Base-by-base conservation (phyloP, 2,113 vertebrate genomes). In the Furnarius figulus region DNA sequence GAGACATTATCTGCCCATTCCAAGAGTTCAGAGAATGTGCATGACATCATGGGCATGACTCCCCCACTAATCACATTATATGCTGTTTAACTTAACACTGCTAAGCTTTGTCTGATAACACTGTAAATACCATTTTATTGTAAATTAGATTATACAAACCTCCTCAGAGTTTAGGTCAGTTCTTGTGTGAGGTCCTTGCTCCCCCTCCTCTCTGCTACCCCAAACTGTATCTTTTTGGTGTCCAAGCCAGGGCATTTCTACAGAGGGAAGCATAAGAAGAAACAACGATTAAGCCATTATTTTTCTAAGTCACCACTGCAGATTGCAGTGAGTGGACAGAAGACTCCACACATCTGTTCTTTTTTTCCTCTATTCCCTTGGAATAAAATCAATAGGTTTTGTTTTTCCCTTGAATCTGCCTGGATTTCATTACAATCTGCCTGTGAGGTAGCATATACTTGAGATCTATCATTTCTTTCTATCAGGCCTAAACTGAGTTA, bases 141-240 rank as follows among this genome's bases (percentile, higher is more conserved):
- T 95, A 97, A 98, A 97, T 97, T 97, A 93, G 96, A 97, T 97
- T 97, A 97, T 89, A 90, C 90, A 88, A 94, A 96, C 95, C 96
- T 96, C 93, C 95, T 92, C 70, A 74, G 90, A 87, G 72, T 89
- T 97, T 93, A 97, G 93, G 94, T 95, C 95, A 91, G 82, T 81
- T 92, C 90, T 96, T 80, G 86, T 44, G 95, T 96, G 96, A 94
- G 97, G 97, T 98, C 97, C 71, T 91, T 87, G 35, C 21, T 89
- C 31, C 65, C 37, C 42, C 67, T 86, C 42, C 66, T 82, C 70
- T 82, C 78, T 39, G 15, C 42, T 52, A 47, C 35, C 68, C 66
- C 76, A 85, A 89, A 85, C 1, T 44, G 35, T 92, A 89, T 71
- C 33, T 71, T 89, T 77, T 88, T 73, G 79, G 58, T 78, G 65